Conservation (phyloP, 2,113 vertebrate genomes). For the Eupsittula cactorum region DNA sequence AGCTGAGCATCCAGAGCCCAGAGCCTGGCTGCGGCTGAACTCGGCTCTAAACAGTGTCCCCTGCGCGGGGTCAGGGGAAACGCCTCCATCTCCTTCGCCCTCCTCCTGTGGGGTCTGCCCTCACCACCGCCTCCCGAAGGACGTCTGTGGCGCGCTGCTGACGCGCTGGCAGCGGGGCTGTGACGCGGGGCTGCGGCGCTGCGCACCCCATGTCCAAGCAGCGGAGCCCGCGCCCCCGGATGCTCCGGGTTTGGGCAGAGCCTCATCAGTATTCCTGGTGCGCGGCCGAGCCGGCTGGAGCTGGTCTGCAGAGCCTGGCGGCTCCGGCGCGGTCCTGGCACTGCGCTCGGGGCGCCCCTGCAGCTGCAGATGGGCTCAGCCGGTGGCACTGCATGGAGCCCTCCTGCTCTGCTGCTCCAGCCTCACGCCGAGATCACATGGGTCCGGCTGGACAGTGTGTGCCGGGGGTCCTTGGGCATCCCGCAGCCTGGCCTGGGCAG, state of each 20-base stretch:
- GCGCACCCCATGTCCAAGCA: not conserved
- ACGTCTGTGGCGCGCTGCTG: not conserved
- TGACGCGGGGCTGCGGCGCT: not conserved
- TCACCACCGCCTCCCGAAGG: fast-evolving
- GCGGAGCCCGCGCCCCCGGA: not conserved
- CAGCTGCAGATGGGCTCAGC: fast-evolving
- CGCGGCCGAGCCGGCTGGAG: not conserved
- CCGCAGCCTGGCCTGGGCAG: not conserved
- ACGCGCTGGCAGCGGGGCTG: not conserved
- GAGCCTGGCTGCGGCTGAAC: not conserved
- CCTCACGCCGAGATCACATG: fast-evolving
- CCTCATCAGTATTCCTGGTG: constrained; percentile 28
- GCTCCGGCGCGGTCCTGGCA: not conserved
- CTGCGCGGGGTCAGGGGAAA: not conserved
- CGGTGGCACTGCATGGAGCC: not conserved
- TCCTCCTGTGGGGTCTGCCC: not conserved
- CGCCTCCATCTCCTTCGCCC: fast-evolving
- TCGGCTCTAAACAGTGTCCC: fast-evolving
- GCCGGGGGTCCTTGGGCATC: fast-evolving
- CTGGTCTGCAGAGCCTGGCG: not conserved
- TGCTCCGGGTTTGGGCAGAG: not conserved
- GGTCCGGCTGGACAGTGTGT: fast-evolving
- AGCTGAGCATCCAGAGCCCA: not conserved
- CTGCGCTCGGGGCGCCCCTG: not conserved
- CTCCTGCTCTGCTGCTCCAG: not conserved